Base-by-base conservation (phyloP, 1,140 invertebrate species). In the Drosophila kanapiae region DNA sequence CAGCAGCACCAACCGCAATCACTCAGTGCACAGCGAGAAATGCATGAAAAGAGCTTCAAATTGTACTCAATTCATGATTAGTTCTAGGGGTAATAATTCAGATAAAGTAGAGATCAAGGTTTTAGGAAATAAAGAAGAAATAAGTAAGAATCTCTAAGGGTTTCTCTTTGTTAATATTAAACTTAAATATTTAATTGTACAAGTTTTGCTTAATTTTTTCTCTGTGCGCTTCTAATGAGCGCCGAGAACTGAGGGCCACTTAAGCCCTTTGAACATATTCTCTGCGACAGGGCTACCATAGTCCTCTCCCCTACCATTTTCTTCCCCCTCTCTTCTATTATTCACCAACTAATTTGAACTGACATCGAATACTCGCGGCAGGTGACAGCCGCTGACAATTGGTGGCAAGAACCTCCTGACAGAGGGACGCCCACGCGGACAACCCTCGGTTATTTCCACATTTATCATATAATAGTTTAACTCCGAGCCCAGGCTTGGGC, bases 311-410 rank as follows among this genome's bases (percentile, higher is more conserved):
- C 49, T 48, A 11, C 49, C 14, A 29, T 37, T 6, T 29, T 38
- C 13, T n/a, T 29, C 68, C 18, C 16, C 35, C 37, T 42, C 29
- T 40, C 57, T 40, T 75, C 78, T 64, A 81, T 81, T 81, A 83
- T 65, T 79, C 48, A 76, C 60, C 43, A 37, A 75, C 69, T 64
- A 67, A 75, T 76, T 81, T 76, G 54, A 68, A 47, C 71, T 81
- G 78, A 81, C 78, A 81, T 61, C 79, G 67, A 65, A 71, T 77
- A 72, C 23, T 23, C 68, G 57, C 67, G 53, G 58, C 70, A 59
- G 65, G 62, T 80, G 81, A 82, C 80, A 82, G 68, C 54, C 60
- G 80, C 71, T 62, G 81, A 84, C 81, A 83, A 75, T 75, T 61
- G 81, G 43, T 80, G 31, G 31, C 5, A 76, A 53, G 68, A 82